A percentile compares a stretch with the other conserved stretches of the same genome.
These are phyloP conservation scores for Tenthredo livida DNA, from an alignment of 2,888 invertebrate genomes.

Conservation along the genomic window DNA sequence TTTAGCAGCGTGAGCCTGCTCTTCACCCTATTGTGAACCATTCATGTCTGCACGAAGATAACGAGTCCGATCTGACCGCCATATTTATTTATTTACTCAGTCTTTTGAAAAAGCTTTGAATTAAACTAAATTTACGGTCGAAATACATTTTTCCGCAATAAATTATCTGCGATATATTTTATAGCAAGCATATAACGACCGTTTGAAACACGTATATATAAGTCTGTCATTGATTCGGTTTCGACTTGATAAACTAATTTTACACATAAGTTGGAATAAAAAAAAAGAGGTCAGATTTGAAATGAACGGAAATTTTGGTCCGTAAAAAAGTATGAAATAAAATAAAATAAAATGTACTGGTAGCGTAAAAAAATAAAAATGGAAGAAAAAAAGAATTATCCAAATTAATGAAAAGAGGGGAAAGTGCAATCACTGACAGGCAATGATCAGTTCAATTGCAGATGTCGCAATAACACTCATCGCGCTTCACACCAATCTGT, in stretches of 20 bases:
- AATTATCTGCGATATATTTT: background rate
- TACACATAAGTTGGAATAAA: background rate
- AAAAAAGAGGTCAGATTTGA: background rate
- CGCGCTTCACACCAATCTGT: background rate
- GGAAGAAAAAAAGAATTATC: background rate
- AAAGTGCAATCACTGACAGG: slow-evolving; percentile 19
- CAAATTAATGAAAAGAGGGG: background rate
- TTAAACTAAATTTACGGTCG: background rate
- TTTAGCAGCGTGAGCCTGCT: background rate
- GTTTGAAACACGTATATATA: background rate
- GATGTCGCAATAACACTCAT: slow-evolving; percentile 20
- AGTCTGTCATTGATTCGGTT: background rate
- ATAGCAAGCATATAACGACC: background rate
- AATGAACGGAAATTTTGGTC: background rate
- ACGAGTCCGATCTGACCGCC: background rate
- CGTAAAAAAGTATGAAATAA: background rate
- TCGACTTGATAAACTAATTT: background rate
- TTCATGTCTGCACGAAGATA: background rate
- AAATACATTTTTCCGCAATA: background rate
- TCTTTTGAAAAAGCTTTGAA: too few species aligned
- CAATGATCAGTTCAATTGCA: slow-evolving; percentile 3
- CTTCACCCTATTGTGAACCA: background rate
- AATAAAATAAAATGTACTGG: background rate
- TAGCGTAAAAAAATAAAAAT: background rate
- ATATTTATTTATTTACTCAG: too few species aligned